These are phyloP conservation scores for Psilopsiagon aurifrons DNA, from an alignment of 2,113 vertebrate species.

Conservation along the genomic window DNA sequence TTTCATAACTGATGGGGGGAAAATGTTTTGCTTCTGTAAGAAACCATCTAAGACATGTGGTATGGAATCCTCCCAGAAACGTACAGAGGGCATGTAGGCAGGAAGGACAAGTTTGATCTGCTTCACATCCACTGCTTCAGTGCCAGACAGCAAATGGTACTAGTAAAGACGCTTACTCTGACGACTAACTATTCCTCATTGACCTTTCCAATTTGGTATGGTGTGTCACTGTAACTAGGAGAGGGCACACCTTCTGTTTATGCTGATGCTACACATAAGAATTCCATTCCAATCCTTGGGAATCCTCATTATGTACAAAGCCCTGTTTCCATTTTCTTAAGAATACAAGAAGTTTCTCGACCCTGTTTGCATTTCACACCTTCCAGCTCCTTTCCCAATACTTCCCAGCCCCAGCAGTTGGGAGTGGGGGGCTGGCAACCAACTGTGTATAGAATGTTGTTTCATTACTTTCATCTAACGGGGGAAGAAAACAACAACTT, in stretches of 20 bases:
- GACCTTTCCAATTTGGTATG: background rate
- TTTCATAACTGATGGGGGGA: background rate
- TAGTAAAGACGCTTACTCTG: too few species aligned
- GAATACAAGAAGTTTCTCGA: background rate
- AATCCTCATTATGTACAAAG: background rate
- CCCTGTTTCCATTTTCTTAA: background rate
- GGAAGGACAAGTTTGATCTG: background rate
- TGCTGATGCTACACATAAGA: background rate
- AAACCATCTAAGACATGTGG: background rate
- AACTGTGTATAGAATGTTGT: background rate
- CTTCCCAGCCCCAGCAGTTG: background rate
- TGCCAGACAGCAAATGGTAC: background rate
- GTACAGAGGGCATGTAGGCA: background rate
- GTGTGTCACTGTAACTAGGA: background rate
- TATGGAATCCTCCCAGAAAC: background rate
- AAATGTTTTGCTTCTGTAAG: background rate
- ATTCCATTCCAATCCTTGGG: background rate
- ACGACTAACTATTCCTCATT: background rate
- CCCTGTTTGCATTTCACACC: background rate
- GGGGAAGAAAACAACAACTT: background rate
- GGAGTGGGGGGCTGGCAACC: background rate
- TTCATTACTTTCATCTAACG: background rate
- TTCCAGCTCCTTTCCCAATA: background rate
- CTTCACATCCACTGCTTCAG: background rate
- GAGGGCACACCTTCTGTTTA: background rate